phyloP scores from a whole-genome alignment of 2,113 vertebrate genomes.

The Cololabis saira region DNA sequence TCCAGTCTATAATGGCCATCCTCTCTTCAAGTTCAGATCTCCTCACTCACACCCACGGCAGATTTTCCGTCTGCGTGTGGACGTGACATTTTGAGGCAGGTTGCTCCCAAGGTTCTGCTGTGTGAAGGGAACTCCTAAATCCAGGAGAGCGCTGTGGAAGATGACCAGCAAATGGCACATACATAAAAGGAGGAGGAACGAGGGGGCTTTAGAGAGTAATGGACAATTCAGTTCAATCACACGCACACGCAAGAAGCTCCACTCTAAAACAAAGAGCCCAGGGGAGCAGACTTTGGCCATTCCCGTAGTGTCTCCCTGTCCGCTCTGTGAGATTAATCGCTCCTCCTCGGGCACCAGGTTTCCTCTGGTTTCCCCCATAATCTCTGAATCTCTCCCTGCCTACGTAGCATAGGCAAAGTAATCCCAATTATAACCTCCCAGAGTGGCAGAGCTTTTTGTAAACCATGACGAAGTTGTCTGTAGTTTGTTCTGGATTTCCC shows the following conservation, averaged over 20 bases:
- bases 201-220: constrained; percentile 41
- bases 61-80: constrained; percentile 9
- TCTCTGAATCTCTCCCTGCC: constrained; percentile 39
- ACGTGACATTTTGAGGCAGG: constrained; percentile 49
- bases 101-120: constrained; percentile 34
- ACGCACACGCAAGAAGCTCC: constrained; percentile 50
- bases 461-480: constrained; percentile 61
- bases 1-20: constrained; percentile 62
- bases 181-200: constrained; percentile 53
- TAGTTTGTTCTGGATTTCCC: constrained; percentile 57
- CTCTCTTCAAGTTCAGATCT: constrained; percentile 43
- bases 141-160: constrained; percentile 38
- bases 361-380: constrained; percentile 23
- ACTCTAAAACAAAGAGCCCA: constrained; percentile 65
- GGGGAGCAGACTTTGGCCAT: constrained; percentile 65
- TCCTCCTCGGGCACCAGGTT: constrained; percentile 47
- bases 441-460: constrained; percentile 56
- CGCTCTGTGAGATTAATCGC: constrained; percentile 39
- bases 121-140: constrained; percentile 20
- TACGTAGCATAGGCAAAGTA: constrained; percentile 29
- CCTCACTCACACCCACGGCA: constrained; percentile 2
- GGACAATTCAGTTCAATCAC: constrained; percentile 64
- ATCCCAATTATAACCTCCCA: constrained; percentile 67
- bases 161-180: constrained; percentile 69
- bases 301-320: constrained; percentile 54